Percentiles rank a stretch among this genome's conserved stretches.
Conservation (phyloP, 1,140 invertebrate genomes). For the Drosophila pseudoananassae region DNA sequence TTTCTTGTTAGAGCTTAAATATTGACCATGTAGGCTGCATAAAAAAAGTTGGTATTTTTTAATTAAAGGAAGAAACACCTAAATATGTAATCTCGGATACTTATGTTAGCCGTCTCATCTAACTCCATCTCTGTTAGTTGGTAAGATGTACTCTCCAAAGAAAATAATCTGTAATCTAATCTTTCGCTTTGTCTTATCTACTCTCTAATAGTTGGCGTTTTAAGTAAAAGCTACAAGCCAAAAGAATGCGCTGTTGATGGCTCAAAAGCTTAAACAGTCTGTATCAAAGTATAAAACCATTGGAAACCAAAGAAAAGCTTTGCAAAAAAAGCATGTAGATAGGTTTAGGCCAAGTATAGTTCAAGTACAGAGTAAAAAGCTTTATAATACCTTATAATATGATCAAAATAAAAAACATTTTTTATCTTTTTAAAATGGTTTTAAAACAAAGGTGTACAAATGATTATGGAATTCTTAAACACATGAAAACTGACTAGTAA, state of each 20-base stretch:
- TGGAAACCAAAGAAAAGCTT: not conserved
- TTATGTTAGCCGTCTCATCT: too few species aligned
- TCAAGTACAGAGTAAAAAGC: not conserved
- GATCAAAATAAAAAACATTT: not conserved
- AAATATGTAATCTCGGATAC: too few species aligned
- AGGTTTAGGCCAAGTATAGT: not conserved
- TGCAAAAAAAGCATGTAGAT: not conserved
- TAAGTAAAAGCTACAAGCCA: not conserved
- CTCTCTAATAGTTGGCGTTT: not conserved
- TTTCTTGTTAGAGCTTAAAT: not conserved
- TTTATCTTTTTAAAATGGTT: not conserved
- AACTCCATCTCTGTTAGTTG: too few species aligned
- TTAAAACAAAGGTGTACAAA: too few species aligned
- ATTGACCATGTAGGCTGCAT: not conserved
- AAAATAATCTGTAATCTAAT: too few species aligned
- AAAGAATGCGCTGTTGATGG: not conserved
- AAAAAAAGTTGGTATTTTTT: not conserved
- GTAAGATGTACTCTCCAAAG: too few species aligned
- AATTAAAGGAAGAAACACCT: not conserved
- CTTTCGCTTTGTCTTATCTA: too few species aligned
- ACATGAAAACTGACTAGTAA: too few species aligned
- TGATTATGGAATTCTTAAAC: too few species aligned
- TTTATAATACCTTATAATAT: not conserved
- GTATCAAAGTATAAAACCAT: not conserved
- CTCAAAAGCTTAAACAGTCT: not conserved